These are phyloP conservation scores for Heliconius hewitsoni DNA, from an alignment of 1,140 invertebrate species.

Conservation along the genomic window DNA sequence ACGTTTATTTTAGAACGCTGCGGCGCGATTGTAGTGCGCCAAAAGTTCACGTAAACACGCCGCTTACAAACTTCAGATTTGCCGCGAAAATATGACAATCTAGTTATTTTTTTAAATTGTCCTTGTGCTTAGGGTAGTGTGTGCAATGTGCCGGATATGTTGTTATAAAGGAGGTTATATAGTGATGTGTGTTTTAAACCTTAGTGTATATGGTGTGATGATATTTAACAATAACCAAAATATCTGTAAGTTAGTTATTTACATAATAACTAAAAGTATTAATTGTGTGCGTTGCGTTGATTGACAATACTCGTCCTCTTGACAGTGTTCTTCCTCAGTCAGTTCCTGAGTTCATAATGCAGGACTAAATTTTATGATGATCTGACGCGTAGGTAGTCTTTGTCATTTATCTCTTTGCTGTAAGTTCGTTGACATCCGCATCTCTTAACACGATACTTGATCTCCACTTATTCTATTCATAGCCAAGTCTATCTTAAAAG, in stretches of 20 bases:
- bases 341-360: neutral
- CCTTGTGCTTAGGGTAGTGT: constrained; percentile 24
- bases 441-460: constrained; percentile 16
- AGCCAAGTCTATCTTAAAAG: neutral
- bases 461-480: constrained; percentile 3
- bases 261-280: neutral
- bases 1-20: constrained; percentile 67
- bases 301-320: neutral
- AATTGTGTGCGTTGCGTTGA: neutral
- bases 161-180: neutral
- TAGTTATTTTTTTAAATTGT: constrained; percentile 22
- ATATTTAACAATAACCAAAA: neutral
- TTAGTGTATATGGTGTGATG: neutral
- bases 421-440: constrained; percentile 30
- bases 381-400: constrained; percentile 16
- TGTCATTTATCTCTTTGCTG: constrained; percentile 23
- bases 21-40: constrained; percentile 42
- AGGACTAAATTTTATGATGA: constrained; percentile 20
- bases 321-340: neutral
- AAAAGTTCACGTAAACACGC: constrained; percentile 48
- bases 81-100: constrained; percentile 34
- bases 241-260: neutral
- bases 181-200: constrained; percentile 1
- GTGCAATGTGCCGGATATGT: constrained; percentile 29
- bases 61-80: constrained; percentile 34